A percentile compares a stretch with the other conserved stretches of the same genome.
phyloP scores from a whole-genome alignment of 2,797 vertebrate species.

The Spea hammondii region DNA sequence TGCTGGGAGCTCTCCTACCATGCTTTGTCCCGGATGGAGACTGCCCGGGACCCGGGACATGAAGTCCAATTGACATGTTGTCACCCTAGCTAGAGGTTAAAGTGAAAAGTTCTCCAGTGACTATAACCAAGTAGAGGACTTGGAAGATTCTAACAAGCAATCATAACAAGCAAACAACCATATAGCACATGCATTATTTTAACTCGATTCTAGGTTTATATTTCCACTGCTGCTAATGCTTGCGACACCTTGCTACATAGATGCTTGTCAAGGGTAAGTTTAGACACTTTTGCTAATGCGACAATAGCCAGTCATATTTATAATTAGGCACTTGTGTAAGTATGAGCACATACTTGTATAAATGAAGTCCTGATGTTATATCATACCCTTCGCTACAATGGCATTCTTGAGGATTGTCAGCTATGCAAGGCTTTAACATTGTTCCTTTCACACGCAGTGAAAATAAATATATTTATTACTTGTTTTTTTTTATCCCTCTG shows the following conservation, averaged over 20 bases:
- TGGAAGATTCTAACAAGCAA: no score
- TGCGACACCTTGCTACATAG: background rate
- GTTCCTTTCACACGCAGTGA: background rate
- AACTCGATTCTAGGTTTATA: background rate
- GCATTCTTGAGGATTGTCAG: slow-evolving; percentile 15
- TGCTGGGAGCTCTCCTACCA: no score
- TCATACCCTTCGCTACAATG: background rate
- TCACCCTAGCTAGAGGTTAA: no score
- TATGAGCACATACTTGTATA: background rate
- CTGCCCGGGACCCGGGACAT: no score
- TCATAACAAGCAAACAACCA: no score
- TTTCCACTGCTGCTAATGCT: background rate
- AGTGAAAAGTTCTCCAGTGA: no score
- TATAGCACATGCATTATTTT: background rate
- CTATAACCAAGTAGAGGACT: no score
- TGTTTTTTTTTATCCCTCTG: background rate
- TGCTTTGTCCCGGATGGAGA: no score
- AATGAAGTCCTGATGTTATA: slow-evolving; percentile 2
- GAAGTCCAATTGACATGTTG: no score
- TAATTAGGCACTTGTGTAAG: background rate
- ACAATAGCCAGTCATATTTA: background rate
- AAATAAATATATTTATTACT: slow-evolving; percentile 10
- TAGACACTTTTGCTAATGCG: background rate
- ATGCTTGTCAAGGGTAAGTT: background rate
- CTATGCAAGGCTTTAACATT: slow-evolving; percentile 7